Evolutionary conservation across 2,113 vertebrate species (phyloP).

Genomic region (Gymnobelideus leadbeateri): DNA sequence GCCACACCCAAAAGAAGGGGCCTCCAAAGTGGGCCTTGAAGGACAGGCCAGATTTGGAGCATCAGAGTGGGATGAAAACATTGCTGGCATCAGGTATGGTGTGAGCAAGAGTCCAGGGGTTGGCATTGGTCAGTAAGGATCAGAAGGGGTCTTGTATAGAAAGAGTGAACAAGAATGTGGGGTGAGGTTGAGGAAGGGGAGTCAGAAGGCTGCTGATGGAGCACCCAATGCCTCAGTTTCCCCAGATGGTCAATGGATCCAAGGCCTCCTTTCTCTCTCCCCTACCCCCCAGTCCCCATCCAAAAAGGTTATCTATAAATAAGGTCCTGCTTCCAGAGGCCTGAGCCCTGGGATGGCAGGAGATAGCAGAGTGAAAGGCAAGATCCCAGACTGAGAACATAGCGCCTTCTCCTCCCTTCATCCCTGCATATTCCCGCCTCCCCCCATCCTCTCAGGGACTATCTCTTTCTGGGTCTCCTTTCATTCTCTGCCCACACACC

Average conservation of each 20-base stretch:
- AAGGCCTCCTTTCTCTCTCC: no score
- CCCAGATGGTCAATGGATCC: neutral
- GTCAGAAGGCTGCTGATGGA: neutral
- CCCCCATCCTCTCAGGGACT: neutral
- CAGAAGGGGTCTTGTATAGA: slow-evolving; percentile 44
- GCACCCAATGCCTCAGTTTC: slow-evolving; percentile 28
- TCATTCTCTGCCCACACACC: neutral
- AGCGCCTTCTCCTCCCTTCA: neutral
- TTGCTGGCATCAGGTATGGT: neutral
- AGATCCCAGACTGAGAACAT: neutral
- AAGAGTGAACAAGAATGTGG: neutral
- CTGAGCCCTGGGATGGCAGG: neutral
- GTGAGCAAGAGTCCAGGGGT: neutral
- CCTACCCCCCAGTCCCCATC: slow-evolving; percentile 45
- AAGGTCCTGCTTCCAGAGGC: slow-evolving; percentile 43
- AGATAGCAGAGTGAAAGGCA: neutral
- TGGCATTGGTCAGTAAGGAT: rapidly evolving
- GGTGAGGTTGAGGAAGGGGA: slow-evolving; percentile 46
- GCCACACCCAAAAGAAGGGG: rapidly evolving
- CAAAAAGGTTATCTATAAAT: slow-evolving; percentile 70
- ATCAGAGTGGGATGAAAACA: neutral
- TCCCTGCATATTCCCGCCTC: neutral
- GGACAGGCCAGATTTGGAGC: neutral
- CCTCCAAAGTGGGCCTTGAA: neutral
- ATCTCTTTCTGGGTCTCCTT: neutral